Evolutionary conservation across 1,140 invertebrate genomes (phyloP).

Genomic region (Ceratoteleas bidentatus): DNA sequence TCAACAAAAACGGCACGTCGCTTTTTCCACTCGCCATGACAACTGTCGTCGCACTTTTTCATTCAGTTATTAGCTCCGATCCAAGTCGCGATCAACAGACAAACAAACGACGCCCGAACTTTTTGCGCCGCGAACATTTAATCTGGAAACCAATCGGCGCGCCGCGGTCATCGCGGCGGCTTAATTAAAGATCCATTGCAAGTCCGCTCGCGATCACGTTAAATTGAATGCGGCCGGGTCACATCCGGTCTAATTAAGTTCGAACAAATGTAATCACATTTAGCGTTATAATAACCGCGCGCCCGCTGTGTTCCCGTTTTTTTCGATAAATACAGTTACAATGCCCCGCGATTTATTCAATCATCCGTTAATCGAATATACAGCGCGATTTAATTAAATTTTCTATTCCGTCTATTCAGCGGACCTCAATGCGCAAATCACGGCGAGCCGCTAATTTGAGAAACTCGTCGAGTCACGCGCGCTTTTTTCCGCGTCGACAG

Average conservation of each 20-base stretch:
- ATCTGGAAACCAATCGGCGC: too few relatives aligned
- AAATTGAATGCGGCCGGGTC: constrained; percentile 14
- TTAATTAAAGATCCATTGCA: constrained; percentile 1
- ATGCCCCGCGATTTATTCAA: not conserved
- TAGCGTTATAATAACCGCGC: constrained; percentile 6
- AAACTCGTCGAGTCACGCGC: too few relatives aligned
- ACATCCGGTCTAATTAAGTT: constrained; percentile 21
- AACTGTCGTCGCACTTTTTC: too few relatives aligned
- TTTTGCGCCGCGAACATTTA: too few relatives aligned
- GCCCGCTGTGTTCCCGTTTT: not conserved
- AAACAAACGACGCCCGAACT: too few relatives aligned
- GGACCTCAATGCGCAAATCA: not conserved
- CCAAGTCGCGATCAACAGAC: too few relatives aligned
- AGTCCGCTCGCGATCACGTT: not conserved
- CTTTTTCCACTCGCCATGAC: too few relatives aligned
- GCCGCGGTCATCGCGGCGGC: not conserved
- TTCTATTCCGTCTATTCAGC: not conserved
- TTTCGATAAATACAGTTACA: constrained; percentile 12
- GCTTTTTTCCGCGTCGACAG: too few relatives aligned
- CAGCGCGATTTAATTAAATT: not conserved
- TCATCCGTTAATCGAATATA: not conserved
- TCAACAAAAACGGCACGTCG: too few relatives aligned
- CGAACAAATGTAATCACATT: constrained; percentile 12
- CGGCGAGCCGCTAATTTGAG: not conserved
- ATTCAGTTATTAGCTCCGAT: too few relatives aligned